Conservation (phyloP, 2,888 invertebrate genomes). For the Tuta absoluta region DNA sequence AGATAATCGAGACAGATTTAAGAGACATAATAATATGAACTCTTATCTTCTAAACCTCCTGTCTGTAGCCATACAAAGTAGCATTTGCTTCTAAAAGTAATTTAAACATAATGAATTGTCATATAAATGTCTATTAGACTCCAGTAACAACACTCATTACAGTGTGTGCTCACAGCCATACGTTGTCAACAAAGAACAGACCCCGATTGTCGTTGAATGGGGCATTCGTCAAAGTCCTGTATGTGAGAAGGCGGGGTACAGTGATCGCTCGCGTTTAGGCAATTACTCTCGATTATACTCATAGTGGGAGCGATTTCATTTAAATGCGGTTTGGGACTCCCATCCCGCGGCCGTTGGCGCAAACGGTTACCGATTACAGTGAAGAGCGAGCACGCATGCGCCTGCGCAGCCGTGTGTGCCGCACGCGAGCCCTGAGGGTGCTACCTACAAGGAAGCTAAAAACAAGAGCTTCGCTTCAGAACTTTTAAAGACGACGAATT, state of each 20-base stretch:
- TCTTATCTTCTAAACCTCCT: neutral
- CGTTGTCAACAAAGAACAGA: constrained; percentile 2
- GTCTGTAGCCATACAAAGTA: neutral
- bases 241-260: neutral
- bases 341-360: constrained; percentile 2
- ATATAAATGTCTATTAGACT: neutral
- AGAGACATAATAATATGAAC: neutral
- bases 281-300: constrained; percentile 7
- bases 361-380: constrained; percentile 19
- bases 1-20: neutral
- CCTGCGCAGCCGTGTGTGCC: constrained; percentile 10
- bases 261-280: constrained; percentile 19
- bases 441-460: neutral
- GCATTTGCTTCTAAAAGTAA: neutral
- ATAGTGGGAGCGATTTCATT: constrained; percentile 16
- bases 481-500: neutral
- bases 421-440: constrained; percentile 9
- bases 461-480: neutral
- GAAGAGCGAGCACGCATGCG: constrained; percentile 3
- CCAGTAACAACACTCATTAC: constrained; percentile 14
- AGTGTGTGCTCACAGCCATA: neutral
- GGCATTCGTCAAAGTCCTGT: constrained; percentile 6
- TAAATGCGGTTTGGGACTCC: constrained; percentile 3
- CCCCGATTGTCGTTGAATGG: constrained; percentile 7
- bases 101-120: constrained; percentile 3